Evolutionary conservation across 2,797 vertebrate genomes (phyloP).

Genomic region (Bradypodion pumilum): DNA sequence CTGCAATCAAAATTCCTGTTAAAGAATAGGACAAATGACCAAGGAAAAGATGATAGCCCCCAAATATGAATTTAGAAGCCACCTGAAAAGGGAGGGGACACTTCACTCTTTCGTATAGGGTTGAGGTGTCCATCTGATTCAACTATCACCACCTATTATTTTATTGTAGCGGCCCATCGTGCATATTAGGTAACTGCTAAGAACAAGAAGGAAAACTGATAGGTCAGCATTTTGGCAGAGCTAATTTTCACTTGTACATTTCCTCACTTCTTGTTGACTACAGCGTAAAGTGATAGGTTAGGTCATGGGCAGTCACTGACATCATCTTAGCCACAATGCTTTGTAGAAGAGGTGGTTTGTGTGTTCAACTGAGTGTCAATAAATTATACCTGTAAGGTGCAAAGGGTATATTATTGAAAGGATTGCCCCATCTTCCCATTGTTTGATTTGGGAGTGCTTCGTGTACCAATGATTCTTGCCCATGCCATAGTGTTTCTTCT

Average conservation of each 20-base stretch:
- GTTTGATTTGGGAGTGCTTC: background rate
- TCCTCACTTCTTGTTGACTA: background rate
- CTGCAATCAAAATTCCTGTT: background rate
- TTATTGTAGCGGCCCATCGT: background rate
- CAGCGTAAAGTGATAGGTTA: background rate
- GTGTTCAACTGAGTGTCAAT: background rate
- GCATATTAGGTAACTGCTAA: background rate
- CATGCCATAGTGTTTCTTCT: background rate
- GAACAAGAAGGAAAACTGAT: background rate
- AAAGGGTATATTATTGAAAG: background rate
- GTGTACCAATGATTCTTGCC: background rate
- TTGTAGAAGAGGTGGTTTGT: background rate
- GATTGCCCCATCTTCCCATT: background rate
- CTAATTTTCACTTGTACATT: constrained; percentile 4
- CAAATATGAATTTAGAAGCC: background rate
- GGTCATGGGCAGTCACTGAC: background rate
- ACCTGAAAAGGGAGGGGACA: too few relatives aligned
- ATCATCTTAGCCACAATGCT: background rate
- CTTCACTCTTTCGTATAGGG: too few relatives aligned
- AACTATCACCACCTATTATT: background rate
- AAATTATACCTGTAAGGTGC: background rate
- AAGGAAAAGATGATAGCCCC: background rate
- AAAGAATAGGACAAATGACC: background rate
- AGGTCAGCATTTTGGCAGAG: background rate
- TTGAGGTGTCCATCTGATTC: background rate